These are phyloP conservation scores for Carcinoscorpius rotundicauda DNA, from an alignment of 1,140 invertebrate species.

Conservation along the genomic window DNA sequence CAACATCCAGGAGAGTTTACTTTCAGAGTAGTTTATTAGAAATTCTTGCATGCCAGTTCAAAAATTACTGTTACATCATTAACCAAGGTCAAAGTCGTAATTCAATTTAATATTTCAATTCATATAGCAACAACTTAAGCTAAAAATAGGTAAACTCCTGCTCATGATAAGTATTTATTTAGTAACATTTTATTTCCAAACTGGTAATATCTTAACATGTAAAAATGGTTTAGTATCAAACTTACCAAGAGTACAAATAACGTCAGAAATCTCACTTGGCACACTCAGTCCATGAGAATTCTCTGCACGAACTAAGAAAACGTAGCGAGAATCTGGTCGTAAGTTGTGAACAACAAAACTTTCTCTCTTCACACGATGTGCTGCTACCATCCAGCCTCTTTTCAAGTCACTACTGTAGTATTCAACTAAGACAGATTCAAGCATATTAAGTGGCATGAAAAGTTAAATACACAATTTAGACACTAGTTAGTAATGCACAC, in stretches of 20 bases:
- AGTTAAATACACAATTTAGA: too few species aligned
- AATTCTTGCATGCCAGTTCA: too few species aligned
- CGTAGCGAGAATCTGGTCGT: constrained; percentile 65
- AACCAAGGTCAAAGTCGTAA: background rate
- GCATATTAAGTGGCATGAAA: too few species aligned
- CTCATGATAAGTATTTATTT: too few species aligned
- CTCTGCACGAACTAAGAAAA: constrained; percentile 76
- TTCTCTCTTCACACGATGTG: constrained; percentile 50
- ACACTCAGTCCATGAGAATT: constrained; percentile 60
- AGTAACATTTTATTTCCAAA: too few species aligned
- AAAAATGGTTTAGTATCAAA: constrained; percentile 13
- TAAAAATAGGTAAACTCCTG: background rate
- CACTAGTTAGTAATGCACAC: too few species aligned
- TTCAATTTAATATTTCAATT: background rate
- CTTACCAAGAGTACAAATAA: constrained; percentile 17
- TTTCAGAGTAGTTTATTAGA: too few species aligned
- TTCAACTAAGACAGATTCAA: constrained; percentile 43
- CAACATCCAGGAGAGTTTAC: too few species aligned
- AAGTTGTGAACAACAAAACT: constrained; percentile 53
- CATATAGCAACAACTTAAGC: background rate
- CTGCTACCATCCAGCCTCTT: constrained; percentile 60
- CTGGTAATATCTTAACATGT: too few species aligned
- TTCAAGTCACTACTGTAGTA: constrained; percentile 72
- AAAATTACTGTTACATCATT: background rate
- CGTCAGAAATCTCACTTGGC: constrained; percentile 39